These are phyloP conservation scores for Tetraneura akinire DNA, from an alignment of 1,140 invertebrate species.

Conservation along the genomic window DNA sequence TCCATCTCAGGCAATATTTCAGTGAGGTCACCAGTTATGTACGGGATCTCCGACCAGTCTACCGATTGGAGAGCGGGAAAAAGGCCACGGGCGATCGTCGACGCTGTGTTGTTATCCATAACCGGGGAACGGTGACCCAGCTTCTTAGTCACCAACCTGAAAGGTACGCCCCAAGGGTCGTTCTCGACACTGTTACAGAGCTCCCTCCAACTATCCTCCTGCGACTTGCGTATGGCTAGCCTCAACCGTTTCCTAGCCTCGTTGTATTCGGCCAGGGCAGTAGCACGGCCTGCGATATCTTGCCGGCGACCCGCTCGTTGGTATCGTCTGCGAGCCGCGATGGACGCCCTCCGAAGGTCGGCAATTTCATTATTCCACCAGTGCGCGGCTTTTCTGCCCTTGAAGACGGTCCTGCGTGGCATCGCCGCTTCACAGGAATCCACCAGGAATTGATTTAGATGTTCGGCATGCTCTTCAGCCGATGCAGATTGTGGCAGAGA, in stretches of 20 bases:
- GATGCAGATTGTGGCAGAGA: too few relatives aligned
- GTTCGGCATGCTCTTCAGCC: not conserved
- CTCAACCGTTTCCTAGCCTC: not conserved
- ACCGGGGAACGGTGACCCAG: not conserved
- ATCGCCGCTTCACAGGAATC: not conserved
- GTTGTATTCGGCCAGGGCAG: not conserved
- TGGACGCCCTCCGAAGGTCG: not conserved
- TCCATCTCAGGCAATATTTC: too few relatives aligned
- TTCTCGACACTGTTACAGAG: not conserved
- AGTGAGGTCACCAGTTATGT: too few relatives aligned
- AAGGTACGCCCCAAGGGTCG: constrained; percentile 1
- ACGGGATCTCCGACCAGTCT: too few relatives aligned
- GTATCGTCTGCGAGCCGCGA: not conserved
- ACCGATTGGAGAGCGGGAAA: too few relatives aligned
- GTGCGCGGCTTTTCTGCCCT: not conserved
- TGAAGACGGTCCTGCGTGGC: not conserved
- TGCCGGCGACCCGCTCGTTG: not conserved
- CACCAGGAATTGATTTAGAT: not conserved
- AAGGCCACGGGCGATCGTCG: too few relatives aligned
- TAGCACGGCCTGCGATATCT: not conserved
- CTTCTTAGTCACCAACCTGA: not conserved
- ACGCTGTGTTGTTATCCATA: too few relatives aligned
- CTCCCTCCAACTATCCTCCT: constrained; percentile 11
- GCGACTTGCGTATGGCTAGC: not conserved
- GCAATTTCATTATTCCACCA: not conserved